Evolutionary conservation across 2,113 vertebrate species (phyloP).

Genomic region (Nettapus auritus): DNA sequence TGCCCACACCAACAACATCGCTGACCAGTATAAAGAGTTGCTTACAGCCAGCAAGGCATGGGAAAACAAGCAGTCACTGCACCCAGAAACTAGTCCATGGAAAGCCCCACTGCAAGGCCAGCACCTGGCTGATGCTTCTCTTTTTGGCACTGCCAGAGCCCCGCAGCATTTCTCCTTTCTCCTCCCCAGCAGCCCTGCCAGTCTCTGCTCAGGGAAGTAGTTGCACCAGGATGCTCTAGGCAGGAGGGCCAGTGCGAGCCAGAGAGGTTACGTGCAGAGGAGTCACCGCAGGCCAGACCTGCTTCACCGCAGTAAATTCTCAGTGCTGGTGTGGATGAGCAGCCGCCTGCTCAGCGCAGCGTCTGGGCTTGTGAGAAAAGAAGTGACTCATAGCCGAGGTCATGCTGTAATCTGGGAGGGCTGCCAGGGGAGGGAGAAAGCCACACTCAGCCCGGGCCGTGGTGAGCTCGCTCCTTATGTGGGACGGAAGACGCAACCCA

Average conservation of each 20-base stretch:
- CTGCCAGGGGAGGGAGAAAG: constrained; percentile 48
- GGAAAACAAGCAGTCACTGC: fast-evolving
- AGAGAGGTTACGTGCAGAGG: not conserved
- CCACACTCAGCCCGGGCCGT: not conserved
- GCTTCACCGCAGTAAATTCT: not conserved
- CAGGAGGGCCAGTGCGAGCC: not conserved
- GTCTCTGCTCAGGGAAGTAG: not conserved
- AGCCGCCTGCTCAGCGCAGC: not conserved
- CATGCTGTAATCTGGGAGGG: constrained; percentile 52
- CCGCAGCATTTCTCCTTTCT: fast-evolving
- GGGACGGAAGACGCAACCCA: not conserved
- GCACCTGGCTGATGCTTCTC: not conserved
- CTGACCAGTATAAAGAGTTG: not conserved
- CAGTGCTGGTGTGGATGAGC: constrained; percentile 19
- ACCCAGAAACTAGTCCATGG: not conserved
- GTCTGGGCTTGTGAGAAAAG: constrained; percentile 53
- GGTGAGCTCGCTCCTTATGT: constrained; percentile 52
- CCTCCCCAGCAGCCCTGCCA: not conserved
- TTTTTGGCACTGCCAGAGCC: not conserved
- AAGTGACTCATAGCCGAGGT: constrained; percentile 57
- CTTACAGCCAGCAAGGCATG: not conserved
- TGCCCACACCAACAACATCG: not conserved
- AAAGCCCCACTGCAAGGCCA: not conserved
- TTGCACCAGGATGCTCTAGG: not conserved
- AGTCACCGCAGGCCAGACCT: not conserved